These are phyloP conservation scores for Ammospiza nelsoni DNA, from an alignment of 2,113 vertebrate species.

Conservation along the genomic window DNA sequence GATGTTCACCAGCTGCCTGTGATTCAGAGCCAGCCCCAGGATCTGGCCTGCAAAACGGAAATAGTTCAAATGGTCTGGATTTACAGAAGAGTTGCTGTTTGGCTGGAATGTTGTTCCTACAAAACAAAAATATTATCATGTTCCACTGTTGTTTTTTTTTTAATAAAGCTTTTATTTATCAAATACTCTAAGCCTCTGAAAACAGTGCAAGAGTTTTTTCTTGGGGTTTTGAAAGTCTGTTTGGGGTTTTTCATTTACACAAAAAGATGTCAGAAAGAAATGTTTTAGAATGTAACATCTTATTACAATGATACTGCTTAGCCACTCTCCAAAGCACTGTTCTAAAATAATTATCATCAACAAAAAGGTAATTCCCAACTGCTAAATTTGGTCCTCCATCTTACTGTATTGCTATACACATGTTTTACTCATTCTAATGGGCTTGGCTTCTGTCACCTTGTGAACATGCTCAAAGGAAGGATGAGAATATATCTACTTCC, in stretches of 20 bases:
- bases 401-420: neutral
- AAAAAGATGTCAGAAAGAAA: neutral
- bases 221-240: neutral
- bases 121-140: neutral
- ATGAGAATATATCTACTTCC: neutral
- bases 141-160: neutral
- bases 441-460: neutral
- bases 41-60: constrained; percentile 96
- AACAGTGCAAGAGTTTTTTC: neutral
- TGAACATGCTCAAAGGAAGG: neutral
- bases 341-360: neutral
- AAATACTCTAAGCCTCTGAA: neutral
- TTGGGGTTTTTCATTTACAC: neutral
- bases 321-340: neutral
- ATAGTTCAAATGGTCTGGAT: constrained; percentile 98
- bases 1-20: constrained; percentile 96
- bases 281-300: neutral
- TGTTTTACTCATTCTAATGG: neutral
- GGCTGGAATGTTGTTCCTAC: constrained; percentile 97
- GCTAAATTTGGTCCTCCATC: neutral
- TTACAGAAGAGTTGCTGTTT: constrained; percentile 98
- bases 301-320: neutral
- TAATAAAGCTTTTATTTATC: neutral
- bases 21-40: constrained; percentile 93
- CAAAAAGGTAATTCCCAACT: neutral